These are phyloP conservation scores for Pogoniulus pusillus DNA, from an alignment of 2,797 vertebrate genomes.

Conservation along the genomic window DNA sequence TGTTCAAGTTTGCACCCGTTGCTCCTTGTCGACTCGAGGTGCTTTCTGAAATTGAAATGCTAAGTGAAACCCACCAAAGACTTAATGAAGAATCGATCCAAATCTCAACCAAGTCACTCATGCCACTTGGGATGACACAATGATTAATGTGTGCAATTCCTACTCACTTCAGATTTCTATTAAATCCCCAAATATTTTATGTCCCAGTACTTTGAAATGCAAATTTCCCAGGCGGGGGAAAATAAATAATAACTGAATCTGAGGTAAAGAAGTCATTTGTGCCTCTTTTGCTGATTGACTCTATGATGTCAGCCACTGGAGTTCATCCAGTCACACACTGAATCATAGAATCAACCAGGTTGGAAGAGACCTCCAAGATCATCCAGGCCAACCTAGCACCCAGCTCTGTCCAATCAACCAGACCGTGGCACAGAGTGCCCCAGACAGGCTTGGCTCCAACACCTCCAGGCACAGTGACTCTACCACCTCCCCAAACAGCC, in stretches of 20 bases:
- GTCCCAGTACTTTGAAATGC: background rate
- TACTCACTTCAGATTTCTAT: background rate
- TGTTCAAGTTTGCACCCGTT: too few species aligned
- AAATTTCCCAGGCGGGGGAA: background rate
- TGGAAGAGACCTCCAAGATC: too few species aligned
- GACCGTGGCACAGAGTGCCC: too few species aligned
- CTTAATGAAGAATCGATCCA: background rate
- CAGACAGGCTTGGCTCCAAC: too few species aligned
- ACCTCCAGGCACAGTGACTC: too few species aligned
- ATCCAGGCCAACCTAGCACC: too few species aligned
- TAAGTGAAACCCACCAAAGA: background rate
- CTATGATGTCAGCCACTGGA: rapidly evolving
- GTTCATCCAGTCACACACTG: too few species aligned
- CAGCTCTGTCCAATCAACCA: too few species aligned
- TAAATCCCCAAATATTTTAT: background rate
- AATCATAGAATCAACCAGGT: too few species aligned
- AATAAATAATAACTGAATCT: too few species aligned
- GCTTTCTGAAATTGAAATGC: background rate
- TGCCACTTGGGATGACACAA: background rate
- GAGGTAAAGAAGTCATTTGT: background rate
- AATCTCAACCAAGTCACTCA: background rate
- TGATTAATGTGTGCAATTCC: background rate
- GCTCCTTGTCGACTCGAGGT: background rate
- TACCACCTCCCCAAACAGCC: too few species aligned
- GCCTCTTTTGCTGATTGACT: background rate